Conservation (phyloP, 1,140 invertebrate species). For the Trichonephila clavata region DNA sequence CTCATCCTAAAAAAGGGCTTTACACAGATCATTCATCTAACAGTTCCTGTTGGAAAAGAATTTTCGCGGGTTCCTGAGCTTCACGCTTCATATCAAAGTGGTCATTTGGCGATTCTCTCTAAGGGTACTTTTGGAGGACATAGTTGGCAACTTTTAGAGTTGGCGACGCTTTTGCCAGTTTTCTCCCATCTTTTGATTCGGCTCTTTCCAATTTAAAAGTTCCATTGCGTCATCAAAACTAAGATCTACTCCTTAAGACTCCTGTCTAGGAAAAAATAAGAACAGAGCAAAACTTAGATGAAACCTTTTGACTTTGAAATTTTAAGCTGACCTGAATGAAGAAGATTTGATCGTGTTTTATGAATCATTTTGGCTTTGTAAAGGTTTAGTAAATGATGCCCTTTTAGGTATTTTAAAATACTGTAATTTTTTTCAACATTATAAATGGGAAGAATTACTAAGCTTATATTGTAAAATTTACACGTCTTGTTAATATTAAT, state of each 20-base stretch:
- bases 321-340: too few species aligned
- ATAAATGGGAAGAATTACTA: too few species aligned
- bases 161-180: neutral
- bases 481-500: too few species aligned
- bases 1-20: slow-evolving; percentile 33
- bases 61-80: slow-evolving; percentile 49
- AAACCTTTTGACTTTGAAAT: too few species aligned
- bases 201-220: neutral
- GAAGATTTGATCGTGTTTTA: too few species aligned
- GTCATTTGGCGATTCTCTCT: slow-evolving; percentile 50
- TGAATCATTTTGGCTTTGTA: too few species aligned
- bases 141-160: slow-evolving; percentile 17
- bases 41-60: slow-evolving; percentile 47
- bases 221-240: neutral
- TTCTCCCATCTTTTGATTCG: slow-evolving; percentile 16
- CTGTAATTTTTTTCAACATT: too few species aligned
- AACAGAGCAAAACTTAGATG: too few species aligned
- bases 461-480: too few species aligned
- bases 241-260: neutral
- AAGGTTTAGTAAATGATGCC: too few species aligned
- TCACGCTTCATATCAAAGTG: slow-evolving; percentile 46
- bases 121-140: slow-evolving; percentile 34
- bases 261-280: too few species aligned
- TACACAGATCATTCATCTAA: slow-evolving; percentile 57
- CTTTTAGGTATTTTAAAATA: too few species aligned